Evolutionary conservation across 2,797 vertebrate genomes (phyloP), one percentile per base, ranked within the genome.

Genomic region (Buphagus erythrorhynchus): DNA sequence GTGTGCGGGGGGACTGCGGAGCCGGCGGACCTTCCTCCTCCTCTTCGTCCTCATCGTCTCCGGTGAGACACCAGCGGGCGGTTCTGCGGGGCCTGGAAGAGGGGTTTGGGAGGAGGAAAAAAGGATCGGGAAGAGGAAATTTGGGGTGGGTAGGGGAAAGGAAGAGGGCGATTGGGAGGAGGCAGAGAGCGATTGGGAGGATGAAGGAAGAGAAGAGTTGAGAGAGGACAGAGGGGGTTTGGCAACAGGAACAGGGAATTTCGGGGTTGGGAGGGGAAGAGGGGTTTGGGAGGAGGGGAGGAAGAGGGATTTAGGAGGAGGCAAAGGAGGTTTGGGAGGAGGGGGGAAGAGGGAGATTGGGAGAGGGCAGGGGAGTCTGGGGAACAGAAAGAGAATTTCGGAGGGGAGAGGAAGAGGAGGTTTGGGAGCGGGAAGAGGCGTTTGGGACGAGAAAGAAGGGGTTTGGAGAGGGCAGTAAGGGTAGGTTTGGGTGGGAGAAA

Each of bases 381-480:
- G 16, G 7, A 35, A 12, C 36, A 43, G 36, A 20, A 35, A 29
- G 18, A 19, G 8, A 63, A 6, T 73, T 16, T 54, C 15, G 12
- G 48, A 5, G 13, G 2, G 0, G 16, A 13, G 13, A 24, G 29
- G 10, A 16, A 40, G 11, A 25, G 29, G 7, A 8, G 12, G 1
- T 4, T 54, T 45, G 33, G 48, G 33, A 62, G 48, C 3, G 28
- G n/a, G 14, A 81, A 52, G n/a, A 36, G 38, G n/a, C 28, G 8
- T n/a, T 45, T 28, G 33, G 33, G 16, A 40, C 10, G 10, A 9
- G 17, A 15, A 26, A 16, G 57, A 26, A 29, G 65, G 17, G 4
- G 0, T 8, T 45, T 54, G 19, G 9, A 38, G 16, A n/a, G 22
- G 28, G 18, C 8, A 11, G 18, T 11, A 5, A 11, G 35, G 16